Evolutionary conservation across 2,113 vertebrate genomes (phyloP).

Genomic region (Coturnix japonica): DNA sequence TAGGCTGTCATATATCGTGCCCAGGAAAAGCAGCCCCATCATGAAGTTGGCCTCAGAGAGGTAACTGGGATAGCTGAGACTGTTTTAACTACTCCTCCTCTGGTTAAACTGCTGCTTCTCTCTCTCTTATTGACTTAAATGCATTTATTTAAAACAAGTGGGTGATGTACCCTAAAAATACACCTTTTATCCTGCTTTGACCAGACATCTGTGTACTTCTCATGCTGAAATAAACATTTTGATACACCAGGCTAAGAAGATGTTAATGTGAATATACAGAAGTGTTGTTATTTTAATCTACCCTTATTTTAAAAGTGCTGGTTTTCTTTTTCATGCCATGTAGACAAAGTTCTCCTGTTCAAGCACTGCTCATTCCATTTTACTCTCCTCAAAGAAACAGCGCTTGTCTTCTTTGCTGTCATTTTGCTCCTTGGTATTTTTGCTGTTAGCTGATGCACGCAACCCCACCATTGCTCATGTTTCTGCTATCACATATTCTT

Average conservation of each 20-base stretch:
- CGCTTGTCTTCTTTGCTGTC: accelerated
- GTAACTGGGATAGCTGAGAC: neutral
- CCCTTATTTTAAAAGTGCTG: neutral
- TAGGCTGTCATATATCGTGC: accelerated
- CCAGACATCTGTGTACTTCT: neutral
- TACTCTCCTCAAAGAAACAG: neutral
- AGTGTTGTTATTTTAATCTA: neutral
- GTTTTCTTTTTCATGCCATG: neutral
- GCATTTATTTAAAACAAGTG: neutral
- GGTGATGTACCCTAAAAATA: neutral
- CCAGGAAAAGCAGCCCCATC: neutral
- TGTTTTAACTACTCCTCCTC: neutral
- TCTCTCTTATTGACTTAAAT: neutral
- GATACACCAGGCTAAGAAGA: neutral
- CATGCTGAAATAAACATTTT: neutral
- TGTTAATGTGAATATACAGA: neutral
- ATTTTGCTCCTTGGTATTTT: neutral
- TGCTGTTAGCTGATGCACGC: neutral
- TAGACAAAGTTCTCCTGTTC: neutral
- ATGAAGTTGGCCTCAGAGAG: accelerated
- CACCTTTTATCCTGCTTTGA: neutral
- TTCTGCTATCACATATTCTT: neutral
- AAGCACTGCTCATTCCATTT: neutral
- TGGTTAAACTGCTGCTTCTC: neutral
- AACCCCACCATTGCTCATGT: neutral